Evolutionary conservation across 2,797 vertebrate genomes (phyloP), one percentile per base, ranked within the genome.

Genomic region (Pangasius krempfi): DNA sequence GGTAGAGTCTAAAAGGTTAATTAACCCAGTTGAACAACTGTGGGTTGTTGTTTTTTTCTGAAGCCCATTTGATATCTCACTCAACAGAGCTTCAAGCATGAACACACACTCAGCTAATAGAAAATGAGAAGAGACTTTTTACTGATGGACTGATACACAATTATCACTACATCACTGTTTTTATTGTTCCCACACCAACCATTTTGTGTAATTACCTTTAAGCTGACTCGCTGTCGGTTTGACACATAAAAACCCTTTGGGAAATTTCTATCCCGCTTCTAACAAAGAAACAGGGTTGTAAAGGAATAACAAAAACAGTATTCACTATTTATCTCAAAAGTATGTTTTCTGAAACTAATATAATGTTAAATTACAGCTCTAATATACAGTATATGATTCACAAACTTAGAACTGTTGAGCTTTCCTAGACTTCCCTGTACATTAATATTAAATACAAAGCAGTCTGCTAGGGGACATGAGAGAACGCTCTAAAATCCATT

Each of bases 201-300:
- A 75, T 87, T 82, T 87, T 52, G 50, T 87, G 37, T 78, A 88
- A 89, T 89, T 88, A 88, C 72, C 87, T 88, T 86, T 68, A 73
- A 78, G n/a, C 40, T 78, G 75, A 73, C 76, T 90, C 16, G 76
- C 79, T 76, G 78, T 76, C 33, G 22, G 58, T 52, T 85, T 75
- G 82, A 58, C 83, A 33, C 44, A 78, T 64, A 78, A 88, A 87
- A 88, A 56, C 37, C 75, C 68, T 84, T 78, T 64, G 85, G 81
- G 85, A 87, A 90, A 86, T 86, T 82, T 89, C 79, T 50, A 86
- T 73, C 66, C 58, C 9, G 5, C 47, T 83, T 88, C 70, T 13
- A 66, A 87, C 86, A 86, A 91, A 89, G 79, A 86, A 86, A 84
- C n/a, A 54, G 81, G 47, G 72, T 72, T 86, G 4, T 47, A 86